phyloP scores from a whole-genome alignment of 2,113 vertebrate genomes.

The Datnioides undecimradiatus region DNA sequence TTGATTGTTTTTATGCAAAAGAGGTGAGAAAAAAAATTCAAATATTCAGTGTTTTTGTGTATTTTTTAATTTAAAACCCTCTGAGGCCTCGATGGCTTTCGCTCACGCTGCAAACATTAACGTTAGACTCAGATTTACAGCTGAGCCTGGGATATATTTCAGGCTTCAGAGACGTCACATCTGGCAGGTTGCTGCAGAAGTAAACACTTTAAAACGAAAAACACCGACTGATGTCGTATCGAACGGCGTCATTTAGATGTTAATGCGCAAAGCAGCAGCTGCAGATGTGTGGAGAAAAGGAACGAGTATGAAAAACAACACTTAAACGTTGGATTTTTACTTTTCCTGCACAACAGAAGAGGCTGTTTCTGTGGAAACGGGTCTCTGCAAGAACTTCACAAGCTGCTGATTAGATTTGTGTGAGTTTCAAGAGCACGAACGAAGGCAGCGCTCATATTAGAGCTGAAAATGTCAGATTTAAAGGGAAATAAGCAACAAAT shows the following conservation, averaged over 20 bases:
- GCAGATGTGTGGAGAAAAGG: neutral
- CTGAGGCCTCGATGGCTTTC: neutral
- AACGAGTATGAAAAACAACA: no score
- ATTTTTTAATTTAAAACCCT: neutral
- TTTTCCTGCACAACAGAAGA: neutral
- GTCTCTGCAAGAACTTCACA: neutral
- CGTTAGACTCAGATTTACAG: neutral
- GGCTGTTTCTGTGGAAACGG: neutral
- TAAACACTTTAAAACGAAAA: neutral
- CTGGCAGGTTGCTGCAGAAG: neutral
- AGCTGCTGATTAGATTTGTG: neutral
- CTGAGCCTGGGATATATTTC: neutral
- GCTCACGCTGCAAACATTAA: neutral
- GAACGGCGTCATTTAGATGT: neutral
- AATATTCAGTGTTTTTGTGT: neutral
- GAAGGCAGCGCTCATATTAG: no score
- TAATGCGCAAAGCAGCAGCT: slow-evolving; percentile 2
- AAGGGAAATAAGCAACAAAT: neutral
- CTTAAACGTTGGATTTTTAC: neutral
- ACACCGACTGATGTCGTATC: neutral
- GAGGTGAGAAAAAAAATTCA: neutral
- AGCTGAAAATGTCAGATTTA: slow-evolving; percentile 1
- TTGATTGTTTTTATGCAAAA: neutral
- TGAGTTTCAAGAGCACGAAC: neutral
- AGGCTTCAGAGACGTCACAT: neutral